Conservation (phyloP, 23 tunicate species). For the Halocynthia aurantium region DNA sequence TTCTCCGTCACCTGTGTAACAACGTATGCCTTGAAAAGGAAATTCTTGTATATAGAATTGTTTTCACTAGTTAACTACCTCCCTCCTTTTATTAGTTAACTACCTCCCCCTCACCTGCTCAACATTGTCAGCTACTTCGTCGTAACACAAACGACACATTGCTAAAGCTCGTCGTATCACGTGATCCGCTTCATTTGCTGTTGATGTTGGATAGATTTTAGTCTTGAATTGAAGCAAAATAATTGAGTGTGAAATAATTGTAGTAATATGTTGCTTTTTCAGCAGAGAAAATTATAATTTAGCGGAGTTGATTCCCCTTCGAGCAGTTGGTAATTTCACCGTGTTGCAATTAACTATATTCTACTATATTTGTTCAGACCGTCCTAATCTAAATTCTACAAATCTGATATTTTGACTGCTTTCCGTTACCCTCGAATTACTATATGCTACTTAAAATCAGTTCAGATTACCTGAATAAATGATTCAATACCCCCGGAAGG, state of each 20-base stretch:
- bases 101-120: slow-evolving; percentile 42
- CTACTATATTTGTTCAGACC: no score
- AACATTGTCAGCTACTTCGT: slow-evolving; percentile 68
- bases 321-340: no score
- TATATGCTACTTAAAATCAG: no score
- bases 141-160: slow-evolving; percentile 63
- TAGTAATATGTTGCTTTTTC: neutral
- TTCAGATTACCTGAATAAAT: slow-evolving; percentile 66
- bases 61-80: no score
- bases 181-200: slow-evolving; percentile 83
- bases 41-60: neutral
- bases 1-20: slow-evolving; percentile 8
- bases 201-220: slow-evolving; percentile 53
- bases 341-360: no score
- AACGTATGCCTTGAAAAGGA: neutral
- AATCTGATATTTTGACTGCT: neutral
- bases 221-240: slow-evolving; percentile 26
- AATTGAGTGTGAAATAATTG: neutral
- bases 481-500: slow-evolving; percentile 73
- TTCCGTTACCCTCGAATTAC: no score
- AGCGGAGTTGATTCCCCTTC: no score
- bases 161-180: slow-evolving; percentile 78
- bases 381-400: neutral
- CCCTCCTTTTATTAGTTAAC: neutral
- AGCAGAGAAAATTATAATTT: no score